Evolutionary conservation across 2,888 invertebrate species (phyloP).

Genomic region (Macrosiphum euphorbiae): DNA sequence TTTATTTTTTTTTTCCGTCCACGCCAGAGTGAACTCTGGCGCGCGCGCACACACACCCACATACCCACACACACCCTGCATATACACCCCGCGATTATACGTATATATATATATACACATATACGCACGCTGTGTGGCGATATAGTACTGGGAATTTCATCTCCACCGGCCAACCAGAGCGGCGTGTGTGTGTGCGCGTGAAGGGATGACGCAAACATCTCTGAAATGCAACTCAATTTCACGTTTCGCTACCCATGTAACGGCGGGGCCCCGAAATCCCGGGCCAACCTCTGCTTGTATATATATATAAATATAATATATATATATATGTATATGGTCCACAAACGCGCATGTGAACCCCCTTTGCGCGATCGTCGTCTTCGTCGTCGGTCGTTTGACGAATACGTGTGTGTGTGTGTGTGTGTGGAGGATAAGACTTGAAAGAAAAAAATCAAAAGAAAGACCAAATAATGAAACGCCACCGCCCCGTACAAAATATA

Average conservation of each 20-base stretch:
- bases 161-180: slow-evolving; percentile 46
- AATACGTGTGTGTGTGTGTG: not conserved
- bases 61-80: not conserved
- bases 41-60: not conserved
- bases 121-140: slow-evolving; percentile 21
- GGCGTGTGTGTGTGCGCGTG: slow-evolving; percentile 60
- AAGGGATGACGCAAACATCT: slow-evolving; percentile 65
- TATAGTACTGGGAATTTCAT: slow-evolving; percentile 55
- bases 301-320: not conserved
- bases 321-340: not conserved
- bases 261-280: slow-evolving; percentile 65
- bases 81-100: not conserved
- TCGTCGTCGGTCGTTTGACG: slow-evolving; percentile 39
- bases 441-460: not conserved
- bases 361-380: not conserved
- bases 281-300: slow-evolving; percentile 41
- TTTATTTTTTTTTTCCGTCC: not conserved
- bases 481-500: not conserved
- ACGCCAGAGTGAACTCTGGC: slow-evolving; percentile 22
- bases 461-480: slow-evolving; percentile 9
- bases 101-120: not conserved
- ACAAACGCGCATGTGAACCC: not conserved
- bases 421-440: no score
- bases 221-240: slow-evolving; percentile 68
- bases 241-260: slow-evolving; percentile 67